Evolutionary conservation across 2,797 vertebrate species (phyloP), one percentile per base, ranked within the genome.

Genomic region (Intellagama lesueurii): DNA sequence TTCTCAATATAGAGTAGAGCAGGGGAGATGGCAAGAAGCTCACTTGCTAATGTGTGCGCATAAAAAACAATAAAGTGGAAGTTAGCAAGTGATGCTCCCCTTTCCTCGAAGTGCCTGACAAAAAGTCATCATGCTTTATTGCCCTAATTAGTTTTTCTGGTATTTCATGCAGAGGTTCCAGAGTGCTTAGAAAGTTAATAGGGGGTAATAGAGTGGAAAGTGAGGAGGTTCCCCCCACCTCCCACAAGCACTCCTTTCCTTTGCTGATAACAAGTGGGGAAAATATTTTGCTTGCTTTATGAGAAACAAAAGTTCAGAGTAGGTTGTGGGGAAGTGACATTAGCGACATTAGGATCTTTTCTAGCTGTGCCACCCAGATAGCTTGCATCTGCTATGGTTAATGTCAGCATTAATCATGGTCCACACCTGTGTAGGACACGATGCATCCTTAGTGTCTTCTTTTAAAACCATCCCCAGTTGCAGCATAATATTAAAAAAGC

Each of bases 141-240:
- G 5, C 80, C 56, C 89, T 92, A 92, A 94, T 94, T 95, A 92
- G 81, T 85, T 93, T 94, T 87, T 60, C 72, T 93, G 81, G 49
- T 93, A 90, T 84, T 95, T 90, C 1, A 0, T 82, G 91, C 47
- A 89, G 90, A 93, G 90, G 93, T 77, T 91, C 86, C 87, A 81
- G 79, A 92, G 88, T 90, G 89, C 90, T 93, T 78, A 80, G 90
- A 84, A 91, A 94, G 77, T 91, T 94, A 91, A 94, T 84, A 92
- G 90, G 22, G 88, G 89, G 92, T 93, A 90, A 91, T 17, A 77
- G 87, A 94, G 92, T 87, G 88, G 93, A 94, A 92, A 88, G 6
- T 89, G 60, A 81, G 56, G 60, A 0, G 0, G 0, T 83, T 84
- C 8, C 52, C 72, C 79, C 78, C 49, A 19, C 28, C n/a, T 5